phyloP scores from a whole-genome alignment of 2,113 vertebrate genomes.

The Bubo blakistoni region DNA sequence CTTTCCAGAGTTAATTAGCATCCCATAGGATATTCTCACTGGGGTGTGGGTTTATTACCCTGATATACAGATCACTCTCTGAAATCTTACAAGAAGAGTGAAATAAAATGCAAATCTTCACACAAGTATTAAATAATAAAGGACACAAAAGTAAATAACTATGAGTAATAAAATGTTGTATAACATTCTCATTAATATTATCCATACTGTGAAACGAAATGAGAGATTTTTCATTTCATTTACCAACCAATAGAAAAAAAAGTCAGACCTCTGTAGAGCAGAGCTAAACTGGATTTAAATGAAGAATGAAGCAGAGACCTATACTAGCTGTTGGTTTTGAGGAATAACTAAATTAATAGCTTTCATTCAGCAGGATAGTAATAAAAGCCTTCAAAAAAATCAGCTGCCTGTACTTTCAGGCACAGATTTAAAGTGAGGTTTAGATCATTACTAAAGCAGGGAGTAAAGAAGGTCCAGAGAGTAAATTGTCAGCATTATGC shows the following conservation, averaged over 20 bases:
- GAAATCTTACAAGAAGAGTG: background rate
- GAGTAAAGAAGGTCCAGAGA: background rate
- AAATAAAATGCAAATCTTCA: background rate
- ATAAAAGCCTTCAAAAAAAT: background rate
- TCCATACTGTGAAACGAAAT: background rate
- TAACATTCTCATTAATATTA: background rate
- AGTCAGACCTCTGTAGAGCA: background rate
- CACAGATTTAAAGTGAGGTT: background rate
- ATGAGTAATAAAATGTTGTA: background rate
- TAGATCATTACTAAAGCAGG: background rate
- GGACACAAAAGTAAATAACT: background rate
- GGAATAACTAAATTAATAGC: background rate
- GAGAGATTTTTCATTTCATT: background rate
- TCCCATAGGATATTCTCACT: background rate
- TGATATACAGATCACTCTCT: background rate
- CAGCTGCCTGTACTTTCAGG: background rate
- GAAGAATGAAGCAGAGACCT: background rate
- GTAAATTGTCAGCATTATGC: constrained; percentile 5
- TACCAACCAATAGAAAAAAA: background rate
- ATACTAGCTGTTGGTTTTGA: background rate
- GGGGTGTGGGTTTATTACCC: background rate
- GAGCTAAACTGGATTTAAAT: background rate
- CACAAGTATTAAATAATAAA: background rate
- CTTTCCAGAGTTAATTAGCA: background rate
- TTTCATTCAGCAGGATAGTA: background rate